These are phyloP conservation scores for Marcusenius ussheri DNA, from an alignment of 2,113 vertebrate genomes.

Conservation along the genomic window DNA sequence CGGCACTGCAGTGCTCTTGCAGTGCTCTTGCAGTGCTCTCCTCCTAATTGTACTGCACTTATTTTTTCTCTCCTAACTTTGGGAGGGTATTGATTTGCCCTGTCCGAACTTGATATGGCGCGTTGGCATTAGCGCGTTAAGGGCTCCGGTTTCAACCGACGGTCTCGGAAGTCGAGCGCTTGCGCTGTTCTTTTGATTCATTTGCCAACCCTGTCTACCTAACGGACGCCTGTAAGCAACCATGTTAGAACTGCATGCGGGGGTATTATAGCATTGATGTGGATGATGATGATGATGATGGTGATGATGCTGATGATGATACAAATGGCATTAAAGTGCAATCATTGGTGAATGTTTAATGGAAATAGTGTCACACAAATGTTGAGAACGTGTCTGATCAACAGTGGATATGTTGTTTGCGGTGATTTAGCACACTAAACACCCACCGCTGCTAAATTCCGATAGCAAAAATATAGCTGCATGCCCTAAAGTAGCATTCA, in stretches of 20 bases:
- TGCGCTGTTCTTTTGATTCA: not conserved
- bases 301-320: not conserved
- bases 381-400: not conserved
- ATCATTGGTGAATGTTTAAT: not conserved
- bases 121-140: conserved; percentile 25
- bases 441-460: not conserved
- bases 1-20: conserved; percentile 70
- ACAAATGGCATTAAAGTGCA: not conserved
- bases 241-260: not conserved
- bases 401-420: not conserved
- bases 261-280: not conserved
- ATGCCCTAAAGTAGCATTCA: not conserved
- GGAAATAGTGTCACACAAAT: not conserved
- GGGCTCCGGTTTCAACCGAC: conserved; percentile 25
- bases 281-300: not conserved
- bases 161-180: not conserved
- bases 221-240: not conserved
- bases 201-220: not conserved
- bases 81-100: conserved; percentile 27
- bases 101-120: conserved; percentile 39
- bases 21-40: conserved; percentile 71
- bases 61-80: conserved; percentile 45
- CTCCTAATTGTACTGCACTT: conserved; percentile 49
- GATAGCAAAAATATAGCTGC: not conserved
- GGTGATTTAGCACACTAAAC: not conserved